phyloP scores from a whole-genome alignment of 2,113 vertebrate species.

The Anthoscopus minutus region DNA sequence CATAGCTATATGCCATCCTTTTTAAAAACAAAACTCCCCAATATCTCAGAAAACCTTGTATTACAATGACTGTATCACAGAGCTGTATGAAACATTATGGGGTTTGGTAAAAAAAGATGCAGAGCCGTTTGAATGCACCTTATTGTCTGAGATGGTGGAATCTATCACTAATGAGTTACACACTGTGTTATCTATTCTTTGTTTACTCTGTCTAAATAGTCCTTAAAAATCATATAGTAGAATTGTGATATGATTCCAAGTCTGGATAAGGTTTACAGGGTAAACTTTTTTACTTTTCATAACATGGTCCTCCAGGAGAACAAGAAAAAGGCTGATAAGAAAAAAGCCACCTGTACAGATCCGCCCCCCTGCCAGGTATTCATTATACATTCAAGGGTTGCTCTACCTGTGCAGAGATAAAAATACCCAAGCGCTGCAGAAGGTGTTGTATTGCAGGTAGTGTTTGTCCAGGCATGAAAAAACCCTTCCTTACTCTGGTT shows the following conservation, averaged over 20 bases:
- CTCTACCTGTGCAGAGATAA: background rate
- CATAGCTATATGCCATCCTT: background rate
- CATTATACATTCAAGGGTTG: background rate
- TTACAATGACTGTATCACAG: background rate
- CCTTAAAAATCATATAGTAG: background rate
- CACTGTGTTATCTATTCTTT: background rate
- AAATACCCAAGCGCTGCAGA: conserved; percentile 17
- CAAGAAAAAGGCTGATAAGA: background rate
- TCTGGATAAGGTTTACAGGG: background rate
- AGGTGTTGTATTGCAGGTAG: background rate
- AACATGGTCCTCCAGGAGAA: background rate
- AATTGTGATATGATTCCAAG: background rate
- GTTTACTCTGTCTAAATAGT: background rate
- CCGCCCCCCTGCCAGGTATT: background rate
- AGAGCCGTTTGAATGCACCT: background rate
- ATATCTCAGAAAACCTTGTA: background rate
- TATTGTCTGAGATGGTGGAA: background rate
- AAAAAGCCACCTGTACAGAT: background rate
- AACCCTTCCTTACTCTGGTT: background rate
- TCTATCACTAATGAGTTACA: background rate
- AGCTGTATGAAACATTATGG: background rate
- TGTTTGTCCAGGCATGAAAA: background rate
- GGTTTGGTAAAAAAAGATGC: background rate
- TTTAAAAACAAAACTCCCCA: background rate
- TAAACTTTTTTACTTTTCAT: background rate